These are phyloP conservation scores for Rhabdomys pumilio DNA, from an alignment of 2,797 vertebrate species.

Conservation along the genomic window DNA sequence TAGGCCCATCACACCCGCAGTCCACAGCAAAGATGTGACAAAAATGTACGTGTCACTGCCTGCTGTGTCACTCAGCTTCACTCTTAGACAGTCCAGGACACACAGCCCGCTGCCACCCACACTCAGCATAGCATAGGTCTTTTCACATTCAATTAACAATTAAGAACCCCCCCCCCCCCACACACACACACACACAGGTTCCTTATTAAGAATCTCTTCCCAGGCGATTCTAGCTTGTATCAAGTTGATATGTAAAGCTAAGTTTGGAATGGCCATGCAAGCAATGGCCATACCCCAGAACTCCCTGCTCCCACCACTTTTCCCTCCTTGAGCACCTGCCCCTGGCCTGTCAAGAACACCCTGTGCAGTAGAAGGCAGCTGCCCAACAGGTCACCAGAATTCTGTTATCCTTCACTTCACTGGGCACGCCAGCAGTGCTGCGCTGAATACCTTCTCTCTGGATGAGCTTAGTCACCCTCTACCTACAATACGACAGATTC, in stretches of 20 bases:
- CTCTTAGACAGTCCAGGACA: neutral
- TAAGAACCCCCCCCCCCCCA: neutral
- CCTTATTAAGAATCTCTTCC: neutral
- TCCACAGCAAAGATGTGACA: neutral
- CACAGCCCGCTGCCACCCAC: neutral
- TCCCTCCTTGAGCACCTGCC: neutral
- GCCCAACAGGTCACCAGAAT: neutral
- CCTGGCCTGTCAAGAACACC: neutral
- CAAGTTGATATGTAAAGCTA: neutral
- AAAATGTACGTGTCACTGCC: neutral
- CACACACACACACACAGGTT: neutral
- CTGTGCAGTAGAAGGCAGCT: neutral
- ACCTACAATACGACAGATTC: no score
- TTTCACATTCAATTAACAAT: neutral
- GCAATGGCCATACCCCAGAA: neutral
- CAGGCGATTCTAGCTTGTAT: neutral
- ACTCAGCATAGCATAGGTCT: neutral
- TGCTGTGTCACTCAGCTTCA: neutral
- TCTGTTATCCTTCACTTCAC: rapidly evolving
- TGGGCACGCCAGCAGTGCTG: rapidly evolving
- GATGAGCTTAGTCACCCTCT: neutral
- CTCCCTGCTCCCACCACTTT: neutral
- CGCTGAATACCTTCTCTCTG: neutral
- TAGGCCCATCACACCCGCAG: neutral
- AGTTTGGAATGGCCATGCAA: neutral